Evolutionary conservation across 2,888 invertebrate genomes (phyloP).

Genomic region (Eupithecia inturbata): DNA sequence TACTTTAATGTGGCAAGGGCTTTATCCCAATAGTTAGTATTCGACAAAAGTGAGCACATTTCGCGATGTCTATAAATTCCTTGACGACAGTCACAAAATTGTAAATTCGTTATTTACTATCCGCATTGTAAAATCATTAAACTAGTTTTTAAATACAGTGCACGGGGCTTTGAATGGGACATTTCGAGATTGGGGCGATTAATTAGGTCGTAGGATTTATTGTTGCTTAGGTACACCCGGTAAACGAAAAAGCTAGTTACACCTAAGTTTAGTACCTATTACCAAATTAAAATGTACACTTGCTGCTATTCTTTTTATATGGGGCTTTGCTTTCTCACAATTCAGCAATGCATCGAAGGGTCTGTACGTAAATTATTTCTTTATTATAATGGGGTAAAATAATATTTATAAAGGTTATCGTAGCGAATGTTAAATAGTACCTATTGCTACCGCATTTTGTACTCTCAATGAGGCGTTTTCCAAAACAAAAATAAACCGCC

Average conservation of each 20-base stretch:
- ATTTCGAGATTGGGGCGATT: background rate
- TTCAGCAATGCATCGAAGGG: background rate
- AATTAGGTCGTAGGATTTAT: background rate
- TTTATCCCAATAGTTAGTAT: background rate
- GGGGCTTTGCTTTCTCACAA: too few relatives aligned
- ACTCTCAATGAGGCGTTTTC: too few relatives aligned
- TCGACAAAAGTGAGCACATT: conserved; percentile 12
- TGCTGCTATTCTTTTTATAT: too few relatives aligned
- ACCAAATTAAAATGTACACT: background rate
- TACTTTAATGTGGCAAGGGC: background rate
- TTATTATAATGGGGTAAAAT: background rate
- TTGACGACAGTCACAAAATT: conserved; percentile 19
- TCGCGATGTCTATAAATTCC: conserved; percentile 35
- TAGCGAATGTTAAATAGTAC: too few relatives aligned
- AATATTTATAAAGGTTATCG: too few relatives aligned
- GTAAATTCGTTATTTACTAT: conserved; percentile 35
- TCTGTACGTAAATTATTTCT: background rate
- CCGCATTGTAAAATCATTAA: conserved; percentile 38
- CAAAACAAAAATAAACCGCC: too few relatives aligned
- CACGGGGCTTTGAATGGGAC: background rate
- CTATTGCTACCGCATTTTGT: too few relatives aligned
- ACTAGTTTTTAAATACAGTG: conserved; percentile 24
- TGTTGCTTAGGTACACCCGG: too few relatives aligned
- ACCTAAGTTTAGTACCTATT: background rate
- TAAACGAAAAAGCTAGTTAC: too few relatives aligned